Evolutionary conservation across 2,888 invertebrate genomes (phyloP).

Genomic region (Pachydiplax longipennis): DNA sequence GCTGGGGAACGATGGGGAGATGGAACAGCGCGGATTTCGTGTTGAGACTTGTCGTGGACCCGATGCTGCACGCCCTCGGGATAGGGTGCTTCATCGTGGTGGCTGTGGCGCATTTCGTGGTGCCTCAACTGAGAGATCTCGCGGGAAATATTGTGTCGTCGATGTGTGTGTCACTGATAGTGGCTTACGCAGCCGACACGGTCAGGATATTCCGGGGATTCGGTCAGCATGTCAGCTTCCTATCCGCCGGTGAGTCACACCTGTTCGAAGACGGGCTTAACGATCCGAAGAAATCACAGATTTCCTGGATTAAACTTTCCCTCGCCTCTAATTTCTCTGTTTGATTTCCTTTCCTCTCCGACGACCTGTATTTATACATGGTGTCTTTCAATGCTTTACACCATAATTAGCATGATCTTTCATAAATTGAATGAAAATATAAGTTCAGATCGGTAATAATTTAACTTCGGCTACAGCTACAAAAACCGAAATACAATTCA

Average conservation of each 20-base stretch:
- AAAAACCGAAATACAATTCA: no score
- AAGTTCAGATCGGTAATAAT: no score
- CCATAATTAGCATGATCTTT: no score
- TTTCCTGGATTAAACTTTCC: no score
- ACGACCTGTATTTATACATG: no score
- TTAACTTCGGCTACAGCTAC: no score
- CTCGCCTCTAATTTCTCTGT: no score
- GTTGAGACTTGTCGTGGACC: slow-evolving; percentile 77
- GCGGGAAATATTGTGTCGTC: slow-evolving; percentile 87
- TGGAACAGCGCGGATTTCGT: slow-evolving; percentile 73
- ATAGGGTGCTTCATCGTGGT: slow-evolving; percentile 74
- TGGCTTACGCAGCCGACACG: slow-evolving; percentile 79
- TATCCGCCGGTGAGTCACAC: slow-evolving; percentile 73
- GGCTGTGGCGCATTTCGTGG: slow-evolving; percentile 81
- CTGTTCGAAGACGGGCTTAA: not conserved
- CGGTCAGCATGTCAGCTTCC: slow-evolving; percentile 79
- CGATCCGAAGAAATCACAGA: no score
- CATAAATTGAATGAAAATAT: no score
- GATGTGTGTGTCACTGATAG: slow-evolving; percentile 77
- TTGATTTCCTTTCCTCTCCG: no score
- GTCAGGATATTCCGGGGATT: slow-evolving; percentile 82
- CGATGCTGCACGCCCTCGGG: slow-evolving; percentile 76
- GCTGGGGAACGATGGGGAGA: slow-evolving; percentile 67
- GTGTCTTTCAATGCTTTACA: no score
- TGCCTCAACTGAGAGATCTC: slow-evolving; percentile 82